Base-by-base conservation (phyloP, 1,140 invertebrate species). In the Carposina sasakii region DNA sequence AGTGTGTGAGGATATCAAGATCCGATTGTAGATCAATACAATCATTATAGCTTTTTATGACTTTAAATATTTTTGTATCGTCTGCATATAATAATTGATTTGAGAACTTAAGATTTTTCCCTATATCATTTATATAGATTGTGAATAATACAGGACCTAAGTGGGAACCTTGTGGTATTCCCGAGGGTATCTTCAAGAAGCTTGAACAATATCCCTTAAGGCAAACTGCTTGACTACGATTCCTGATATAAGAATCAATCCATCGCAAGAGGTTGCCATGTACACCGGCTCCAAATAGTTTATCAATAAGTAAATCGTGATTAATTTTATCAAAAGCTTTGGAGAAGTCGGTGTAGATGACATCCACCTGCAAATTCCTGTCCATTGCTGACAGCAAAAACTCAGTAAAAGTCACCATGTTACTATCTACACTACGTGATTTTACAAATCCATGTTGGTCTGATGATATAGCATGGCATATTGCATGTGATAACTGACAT, bases 261-360 rank as follows among this genome's bases (percentile, higher is more conserved):
- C 54, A 57, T 6, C 50, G 44, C n/a, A 55, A 44, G 15, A 60
- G 26, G 17, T 48, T 37, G 10, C 57, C 53, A 41, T 60, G 57
- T 21, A 56, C 49, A 13, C 60, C 56, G 24, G 17, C 13, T n/a
- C 28, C 48, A 33, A 30, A 53, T 2, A 59, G 34, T 22, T 60
- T 63, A 9, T 36, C 24, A 16, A 60, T 19, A 2, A 60, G 26
- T 4, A 31, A 16, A 30, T 17, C 20, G 33, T 63, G 65, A 53
- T 36, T 43, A 41, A 71, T 57, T 40, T 51, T 60, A 23, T 76
- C 65, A 47, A 76, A 72, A 3, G 62, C 65, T 30, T 74, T 72
- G 0, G 56, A 52, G 19, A 72, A 63, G 47, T 74, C 67, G 1
- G 66, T 68, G 28, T 73, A 68, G 1, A 66, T 43, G 0, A 57